Base-by-base conservation (phyloP, 2,888 invertebrate species). In the Suillia variegata region DNA sequence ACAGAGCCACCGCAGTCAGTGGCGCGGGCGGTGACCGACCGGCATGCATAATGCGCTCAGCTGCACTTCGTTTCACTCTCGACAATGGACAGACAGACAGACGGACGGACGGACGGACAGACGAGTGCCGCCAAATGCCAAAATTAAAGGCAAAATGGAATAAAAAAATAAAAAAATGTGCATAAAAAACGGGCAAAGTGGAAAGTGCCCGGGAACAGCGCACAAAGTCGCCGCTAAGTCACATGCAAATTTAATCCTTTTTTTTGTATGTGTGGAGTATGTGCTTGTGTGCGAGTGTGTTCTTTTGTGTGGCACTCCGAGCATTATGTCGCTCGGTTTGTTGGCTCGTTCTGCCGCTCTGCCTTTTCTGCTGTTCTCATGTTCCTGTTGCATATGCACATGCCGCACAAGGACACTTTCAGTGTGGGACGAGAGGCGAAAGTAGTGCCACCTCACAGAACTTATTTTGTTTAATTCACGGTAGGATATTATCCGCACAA, bases 221-320 rank as follows among this genome's bases (percentile, higher is more conserved):
- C 13, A 18, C 45, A 5, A 45, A 45, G 20, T 45, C 45, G 10
- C 8, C 45, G 17, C 48, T 21, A 55, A 48, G 55, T 48, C 22
- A 48, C 33, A 26, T 56, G 8, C 21, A 42, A 56, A 33, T 55
- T 54, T 45, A 38, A 26, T 59, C 56, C 56, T 10, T 47, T 31
- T 50, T 34, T 20, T n/a, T 13, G 13, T 45, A 24, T 13, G 15
- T 38, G 54, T 50, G 17, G 33, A n/a, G 33, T 31, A 34, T 54
- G 47, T 31, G 31, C 45, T 17, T 45, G 15, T 45, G 45, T 21
- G 26, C 17, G 52, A 31, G 17, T 21, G n/a, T 38, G 45, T 13
- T 38, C 45, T 20, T 10, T 13, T 38, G 38, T 38, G 38, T 4
- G 38, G 5, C 6, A 3, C 12, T 38, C 6, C 38, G 38, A 13